Base-by-base conservation (phyloP, 1,140 invertebrate genomes). In the Pseudomyrmex pallidus region DNA sequence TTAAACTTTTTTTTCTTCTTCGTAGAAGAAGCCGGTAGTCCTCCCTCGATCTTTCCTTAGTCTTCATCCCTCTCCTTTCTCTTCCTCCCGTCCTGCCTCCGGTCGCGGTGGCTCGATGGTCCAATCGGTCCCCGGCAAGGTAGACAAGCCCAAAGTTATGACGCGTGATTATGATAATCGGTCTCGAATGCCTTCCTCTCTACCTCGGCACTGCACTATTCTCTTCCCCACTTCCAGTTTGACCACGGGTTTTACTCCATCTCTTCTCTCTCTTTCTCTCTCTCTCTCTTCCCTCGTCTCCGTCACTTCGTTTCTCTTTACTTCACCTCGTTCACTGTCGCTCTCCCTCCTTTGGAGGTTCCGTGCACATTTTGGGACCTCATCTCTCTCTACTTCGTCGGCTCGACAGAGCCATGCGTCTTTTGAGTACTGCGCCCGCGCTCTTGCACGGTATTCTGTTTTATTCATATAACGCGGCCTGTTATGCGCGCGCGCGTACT, bases 91-190 rank as follows among this genome's bases (percentile, higher is more conserved):
- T 54, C 15, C 44, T 48, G 63, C 61, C 62, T 17, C 17, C 63
- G 59, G 17, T 64, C 85, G 74, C 86, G 67, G 70, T 80, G 73
- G 78, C 86, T 83, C 83, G 87, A 88, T 87, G 87, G 86, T 73
- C 87, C 87, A 88, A 89, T 89, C 87, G 87, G 87, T 89, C 87
- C 78, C 83, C 86, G 89, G 83, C 85, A 77, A 90, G 91, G 90
- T 91, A 89, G 90, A 86, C 85, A 90, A 90, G 91, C 89, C 91
- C 74, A 92, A 92, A 93, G 92, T 94, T 94, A 93, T 93, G 92
- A 94, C 90, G 92, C 91, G 92, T 91, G 93, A 94, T 94, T 94
- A 94, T 94, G 92, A 94, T 94, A 94, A 94, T 94, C 93, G 92
- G 86, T 89, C 90, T 88, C 90, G 85, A 89, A 90, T 91, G 82